Evolutionary conservation across 2,113 vertebrate genomes (phyloP).

Genomic region (Xiphophorus maculatus): DNA sequence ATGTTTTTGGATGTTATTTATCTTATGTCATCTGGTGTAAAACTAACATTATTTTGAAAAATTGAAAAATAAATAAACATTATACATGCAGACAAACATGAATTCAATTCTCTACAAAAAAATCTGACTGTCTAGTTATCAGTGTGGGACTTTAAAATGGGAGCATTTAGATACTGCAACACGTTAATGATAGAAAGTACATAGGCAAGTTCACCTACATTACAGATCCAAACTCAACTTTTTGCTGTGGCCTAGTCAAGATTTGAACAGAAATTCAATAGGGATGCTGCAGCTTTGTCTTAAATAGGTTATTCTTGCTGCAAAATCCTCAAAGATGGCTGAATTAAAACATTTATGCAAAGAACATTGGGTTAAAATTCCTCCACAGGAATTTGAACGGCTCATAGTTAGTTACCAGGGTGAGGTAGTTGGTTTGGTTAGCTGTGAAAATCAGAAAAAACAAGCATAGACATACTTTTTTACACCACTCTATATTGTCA

Average conservation of each 20-base stretch:
- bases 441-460: not conserved
- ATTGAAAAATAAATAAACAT: not conserved
- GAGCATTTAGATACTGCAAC: too few species aligned
- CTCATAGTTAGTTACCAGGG: too few species aligned
- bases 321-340: not conserved
- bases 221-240: not conserved
- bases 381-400: too few species aligned
- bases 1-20: not conserved
- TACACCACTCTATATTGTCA: not conserved
- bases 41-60: not conserved
- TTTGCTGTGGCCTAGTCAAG: not conserved
- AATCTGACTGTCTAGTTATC: not conserved
- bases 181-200: not conserved
- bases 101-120: not conserved
- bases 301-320: not conserved
- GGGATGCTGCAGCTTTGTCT: too few species aligned
- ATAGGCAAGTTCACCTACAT: not conserved
- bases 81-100: not conserved
- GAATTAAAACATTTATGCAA: not conserved
- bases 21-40: not conserved
- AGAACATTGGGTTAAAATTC: too few species aligned
- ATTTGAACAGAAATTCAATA: not conserved
- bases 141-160: not conserved
- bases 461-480: not conserved
- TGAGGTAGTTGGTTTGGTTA: not conserved